A percentile compares a stretch with the other conserved stretches of the same genome.
These are phyloP conservation scores for Syritta pipiens DNA, from an alignment of 2,888 invertebrate species.

Conservation along the genomic window DNA sequence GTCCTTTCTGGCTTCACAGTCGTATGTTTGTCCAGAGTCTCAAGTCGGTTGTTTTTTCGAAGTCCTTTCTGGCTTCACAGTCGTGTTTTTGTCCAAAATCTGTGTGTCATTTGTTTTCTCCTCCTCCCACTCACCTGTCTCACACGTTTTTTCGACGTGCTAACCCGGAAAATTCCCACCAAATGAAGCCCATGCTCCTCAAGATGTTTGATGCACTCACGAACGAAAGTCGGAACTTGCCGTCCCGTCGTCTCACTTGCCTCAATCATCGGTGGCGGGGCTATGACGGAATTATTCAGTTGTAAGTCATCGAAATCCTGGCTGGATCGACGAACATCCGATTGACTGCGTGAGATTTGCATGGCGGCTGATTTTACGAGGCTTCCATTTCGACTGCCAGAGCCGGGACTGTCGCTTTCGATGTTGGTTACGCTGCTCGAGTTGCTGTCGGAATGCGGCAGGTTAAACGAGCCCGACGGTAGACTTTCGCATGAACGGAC, in stretches of 20 bases:
- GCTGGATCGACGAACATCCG: slow-evolving; percentile 79
- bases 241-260: slow-evolving; percentile 74
- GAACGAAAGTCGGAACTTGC: slow-evolving; percentile 87
- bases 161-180: slow-evolving; percentile 94
- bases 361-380: slow-evolving; percentile 79
- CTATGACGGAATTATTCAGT: slow-evolving; percentile 21
- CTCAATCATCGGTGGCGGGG: slow-evolving; percentile 74
- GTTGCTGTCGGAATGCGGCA: slow-evolving; percentile 37
- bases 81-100: no score
- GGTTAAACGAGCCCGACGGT: slow-evolving; percentile 75
- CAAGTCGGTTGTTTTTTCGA: no score
- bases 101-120: no score
- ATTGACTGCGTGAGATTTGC: slow-evolving; percentile 80
- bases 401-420: slow-evolving; percentile 78
- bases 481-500: slow-evolving; percentile 89
- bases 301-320: slow-evolving; percentile 76
- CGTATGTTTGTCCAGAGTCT: no score
- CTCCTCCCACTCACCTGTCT: slow-evolving; percentile 84
- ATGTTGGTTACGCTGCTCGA: slow-evolving; percentile 36
- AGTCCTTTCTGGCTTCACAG: no score
- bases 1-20: no score
- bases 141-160: slow-evolving; percentile 94
- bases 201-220: slow-evolving; percentile 89
- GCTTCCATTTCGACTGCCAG: slow-evolving; percentile 72
- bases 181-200: slow-evolving; percentile 90